phyloP scores from a whole-genome alignment of 1,140 invertebrate genomes.

The Paraescarpia echinospica region DNA sequence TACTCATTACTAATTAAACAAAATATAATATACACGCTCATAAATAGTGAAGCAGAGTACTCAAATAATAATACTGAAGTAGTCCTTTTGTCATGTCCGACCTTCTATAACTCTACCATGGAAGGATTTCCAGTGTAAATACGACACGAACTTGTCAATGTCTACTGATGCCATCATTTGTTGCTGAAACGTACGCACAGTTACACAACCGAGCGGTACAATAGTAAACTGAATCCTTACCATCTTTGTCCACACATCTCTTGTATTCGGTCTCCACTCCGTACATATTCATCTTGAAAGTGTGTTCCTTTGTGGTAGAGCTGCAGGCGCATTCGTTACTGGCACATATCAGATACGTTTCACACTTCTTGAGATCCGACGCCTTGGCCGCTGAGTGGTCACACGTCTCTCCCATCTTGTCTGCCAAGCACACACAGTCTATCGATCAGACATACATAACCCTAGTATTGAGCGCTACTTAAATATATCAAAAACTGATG shows the following conservation, averaged over 20 bases:
- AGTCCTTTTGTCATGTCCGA: neutral
- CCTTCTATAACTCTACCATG: neutral
- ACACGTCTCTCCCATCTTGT: neutral
- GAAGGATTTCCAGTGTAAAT: neutral
- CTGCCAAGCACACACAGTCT: neutral
- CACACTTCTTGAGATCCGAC: neutral
- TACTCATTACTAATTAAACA: too few species aligned
- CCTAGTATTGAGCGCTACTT: too few species aligned
- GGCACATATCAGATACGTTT: neutral
- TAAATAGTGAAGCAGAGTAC: neutral
- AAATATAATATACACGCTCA: too few species aligned
- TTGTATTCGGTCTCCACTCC: neutral
- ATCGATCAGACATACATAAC: neutral
- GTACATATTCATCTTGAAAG: neutral
- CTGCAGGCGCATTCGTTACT: neutral
- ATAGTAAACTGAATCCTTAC: neutral
- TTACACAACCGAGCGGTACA: too few species aligned
- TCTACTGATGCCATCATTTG: too few species aligned
- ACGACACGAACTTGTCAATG: neutral
- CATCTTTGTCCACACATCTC: neutral
- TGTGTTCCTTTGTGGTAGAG: neutral
- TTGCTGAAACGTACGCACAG: neutral
- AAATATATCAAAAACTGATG: too few species aligned
- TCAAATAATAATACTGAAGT: neutral
- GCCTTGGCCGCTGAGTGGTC: neutral